These are phyloP conservation scores for Priapulus caudatus DNA, from an alignment of 2,888 invertebrate species.

Conservation along the genomic window DNA sequence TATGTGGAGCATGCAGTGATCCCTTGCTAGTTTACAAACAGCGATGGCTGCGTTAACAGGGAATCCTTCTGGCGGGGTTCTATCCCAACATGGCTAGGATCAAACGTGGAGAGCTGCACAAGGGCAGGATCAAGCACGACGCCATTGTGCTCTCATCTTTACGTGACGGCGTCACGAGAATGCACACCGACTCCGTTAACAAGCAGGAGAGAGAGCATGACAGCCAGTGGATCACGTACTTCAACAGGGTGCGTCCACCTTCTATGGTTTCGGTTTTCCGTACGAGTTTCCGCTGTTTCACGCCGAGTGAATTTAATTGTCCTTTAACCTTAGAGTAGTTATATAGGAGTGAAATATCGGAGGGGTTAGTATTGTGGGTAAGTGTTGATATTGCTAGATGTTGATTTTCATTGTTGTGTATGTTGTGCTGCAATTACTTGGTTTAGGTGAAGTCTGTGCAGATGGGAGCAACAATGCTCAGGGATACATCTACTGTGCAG, in stretches of 20 bases:
- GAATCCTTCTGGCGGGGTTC: background rate
- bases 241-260: background rate
- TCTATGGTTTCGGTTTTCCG: no score
- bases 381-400: no score
- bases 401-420: no score
- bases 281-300: no score
- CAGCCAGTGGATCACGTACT: background rate
- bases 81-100: background rate
- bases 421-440: background rate
- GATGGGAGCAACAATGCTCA: background rate
- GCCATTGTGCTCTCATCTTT: background rate
- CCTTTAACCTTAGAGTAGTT: no score
- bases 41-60: no score
- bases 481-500: background rate
- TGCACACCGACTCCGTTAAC: background rate
- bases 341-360: no score
- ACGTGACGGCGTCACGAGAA: background rate
- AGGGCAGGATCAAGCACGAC: background rate
- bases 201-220: background rate
- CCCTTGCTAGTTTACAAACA: no score
- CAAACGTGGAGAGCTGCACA: background rate
- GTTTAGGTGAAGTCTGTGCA: background rate
- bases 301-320: no score
- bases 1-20: no score
- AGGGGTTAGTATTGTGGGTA: no score